Conservation (phyloP, 1,140 invertebrate genomes). For the Camponotus pennsylvanicus region DNA sequence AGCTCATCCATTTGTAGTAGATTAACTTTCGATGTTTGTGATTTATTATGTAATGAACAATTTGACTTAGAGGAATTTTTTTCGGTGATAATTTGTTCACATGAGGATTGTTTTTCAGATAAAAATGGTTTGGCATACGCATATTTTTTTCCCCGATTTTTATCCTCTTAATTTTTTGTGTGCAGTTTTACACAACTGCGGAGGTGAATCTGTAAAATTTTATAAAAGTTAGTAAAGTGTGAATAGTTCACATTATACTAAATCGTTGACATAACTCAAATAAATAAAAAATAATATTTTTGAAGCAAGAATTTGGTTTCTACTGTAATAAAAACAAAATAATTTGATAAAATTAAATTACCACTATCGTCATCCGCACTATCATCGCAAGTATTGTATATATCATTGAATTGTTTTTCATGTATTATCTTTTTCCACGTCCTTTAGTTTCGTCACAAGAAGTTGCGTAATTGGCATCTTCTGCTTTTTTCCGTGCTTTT, state of each 20-base stretch:
- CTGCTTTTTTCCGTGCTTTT: neutral
- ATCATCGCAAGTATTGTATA: neutral
- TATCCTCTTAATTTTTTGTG: neutral
- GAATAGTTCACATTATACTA: neutral
- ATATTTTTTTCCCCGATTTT: neutral
- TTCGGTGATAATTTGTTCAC: neutral
- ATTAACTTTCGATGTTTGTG: neutral
- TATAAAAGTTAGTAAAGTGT: slow-evolving; percentile 15
- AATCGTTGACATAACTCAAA: neutral
- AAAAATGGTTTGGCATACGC: neutral
- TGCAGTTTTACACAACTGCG: neutral
- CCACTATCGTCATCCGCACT: neutral
- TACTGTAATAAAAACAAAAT: neutral
- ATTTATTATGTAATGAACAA: slow-evolving; percentile 1
- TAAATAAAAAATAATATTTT: neutral
- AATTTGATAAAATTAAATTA: slow-evolving; percentile 23
- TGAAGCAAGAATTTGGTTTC: neutral
- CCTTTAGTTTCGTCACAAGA: neutral
- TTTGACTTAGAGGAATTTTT: neutral
- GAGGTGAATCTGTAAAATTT: slow-evolving; percentile 14
- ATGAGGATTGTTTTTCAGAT: neutral
- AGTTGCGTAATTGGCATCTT: slow-evolving; percentile 9
- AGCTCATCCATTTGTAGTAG: neutral
- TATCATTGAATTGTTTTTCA: neutral
- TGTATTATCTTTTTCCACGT: neutral